These are phyloP conservation scores for Takifugu flavidus DNA, from an alignment of 2,113 vertebrate genomes.

Conservation along the genomic window DNA sequence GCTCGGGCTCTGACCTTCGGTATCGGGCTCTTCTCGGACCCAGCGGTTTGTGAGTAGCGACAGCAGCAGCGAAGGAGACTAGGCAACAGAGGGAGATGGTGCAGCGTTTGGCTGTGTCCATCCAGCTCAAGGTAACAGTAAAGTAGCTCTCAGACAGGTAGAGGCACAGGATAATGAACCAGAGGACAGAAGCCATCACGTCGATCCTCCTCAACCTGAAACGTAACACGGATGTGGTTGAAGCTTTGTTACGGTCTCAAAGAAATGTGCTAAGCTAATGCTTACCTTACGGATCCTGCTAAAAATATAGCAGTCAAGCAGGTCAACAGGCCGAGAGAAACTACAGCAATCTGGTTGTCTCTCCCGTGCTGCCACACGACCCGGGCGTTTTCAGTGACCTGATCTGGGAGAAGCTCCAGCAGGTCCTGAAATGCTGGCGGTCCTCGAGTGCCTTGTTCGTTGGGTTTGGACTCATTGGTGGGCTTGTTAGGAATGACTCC, in stretches of 20 bases:
- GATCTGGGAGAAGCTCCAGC: conserved; percentile 75
- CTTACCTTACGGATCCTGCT: conserved; percentile 85
- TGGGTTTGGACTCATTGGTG: conserved; percentile 43
- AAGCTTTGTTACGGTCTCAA: not conserved
- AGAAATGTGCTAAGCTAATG: not conserved
- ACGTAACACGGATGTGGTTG: not conserved
- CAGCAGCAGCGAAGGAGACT: conserved; percentile 86
- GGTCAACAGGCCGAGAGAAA: conserved; percentile 81
- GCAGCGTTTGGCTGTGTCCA: conserved; percentile 81
- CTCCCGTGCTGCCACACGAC: conserved; percentile 80
- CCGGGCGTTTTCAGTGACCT: conserved; percentile 62
- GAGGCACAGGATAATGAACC: conserved; percentile 85
- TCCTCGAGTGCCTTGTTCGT: conserved; percentile 8
- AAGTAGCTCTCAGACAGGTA: conserved; percentile 79
- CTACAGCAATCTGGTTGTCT: conserved; percentile 80
- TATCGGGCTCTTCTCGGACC: conserved; percentile 84
- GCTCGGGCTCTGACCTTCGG: conserved; percentile 95
- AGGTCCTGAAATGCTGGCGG: conserved; percentile 73
- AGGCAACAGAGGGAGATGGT: conserved; percentile 86
- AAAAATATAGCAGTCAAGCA: conserved; percentile 86
- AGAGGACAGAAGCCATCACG: conserved; percentile 82
- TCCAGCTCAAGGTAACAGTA: conserved; percentile 72
- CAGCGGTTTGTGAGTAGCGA: conserved; percentile 83
- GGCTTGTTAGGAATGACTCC: conserved; percentile 43
- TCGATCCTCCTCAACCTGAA: conserved; percentile 90